Evolutionary conservation across 2,888 invertebrate species (phyloP), one percentile per base, ranked within the genome.

Genomic region (Drosophila niveifrons): DNA sequence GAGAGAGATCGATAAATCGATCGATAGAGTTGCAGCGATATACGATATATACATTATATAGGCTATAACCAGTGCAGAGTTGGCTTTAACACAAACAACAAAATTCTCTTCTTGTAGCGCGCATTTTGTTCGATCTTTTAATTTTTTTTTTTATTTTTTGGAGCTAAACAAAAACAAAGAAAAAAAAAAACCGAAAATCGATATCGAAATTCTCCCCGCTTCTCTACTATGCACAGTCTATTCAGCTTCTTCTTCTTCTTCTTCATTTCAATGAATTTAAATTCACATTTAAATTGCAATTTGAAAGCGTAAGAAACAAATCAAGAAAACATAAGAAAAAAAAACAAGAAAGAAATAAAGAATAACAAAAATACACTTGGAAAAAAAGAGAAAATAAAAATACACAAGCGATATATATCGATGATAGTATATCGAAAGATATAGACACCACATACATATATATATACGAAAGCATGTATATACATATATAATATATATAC

Each of bases 231-330:
- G 34, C 34, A 34, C 34, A 34, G 11, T 46, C 64, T 62, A 23
- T 23, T 11, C 47, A 29, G 10, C 29, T 50, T 61, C 23, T 9
- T 28, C 39, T 8, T 13, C 23, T 51, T 55, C 18, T 47, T 47
- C 57, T 66, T 57, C 59, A 69, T 76, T 81, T 82, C 81, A 80
- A 84, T 70, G 72, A 59, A 82, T 82, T 82, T 82, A 84, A 84
- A 82, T 74, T 66, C 63, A 65, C 58, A 72, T 82, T 82, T 82
- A 84, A 82, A 84, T 84, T 61, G 69, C 66, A 76, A 74, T 71
- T 81, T 79, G 84, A 81, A 76, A 83, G 63, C 70, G 53, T 66
- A 58, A 64, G 52, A 58, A 67, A 46, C 56, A 46, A 56, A 23
- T 23, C 56, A 46, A 36, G 4, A 36, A 64, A 64, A 78, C 51